Percentiles rank a stretch among this genome's conserved stretches.
Conservation (phyloP, 2,113 vertebrate species). For the Nymphicus hollandicus region DNA sequence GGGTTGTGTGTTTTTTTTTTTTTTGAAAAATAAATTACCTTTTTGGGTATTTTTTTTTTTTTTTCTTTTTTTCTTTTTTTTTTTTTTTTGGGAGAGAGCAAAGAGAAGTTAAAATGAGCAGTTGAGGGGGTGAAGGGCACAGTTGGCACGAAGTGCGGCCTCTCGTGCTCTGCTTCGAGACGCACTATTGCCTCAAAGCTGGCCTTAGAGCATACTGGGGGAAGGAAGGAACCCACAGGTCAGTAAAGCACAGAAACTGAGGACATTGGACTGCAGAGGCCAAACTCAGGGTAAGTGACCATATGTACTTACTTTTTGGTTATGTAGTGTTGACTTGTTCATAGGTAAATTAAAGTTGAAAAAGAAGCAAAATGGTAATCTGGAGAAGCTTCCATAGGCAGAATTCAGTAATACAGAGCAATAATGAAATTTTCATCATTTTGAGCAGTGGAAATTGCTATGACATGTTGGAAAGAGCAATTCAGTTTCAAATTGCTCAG, state of each 20-base stretch:
- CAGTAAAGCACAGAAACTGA: constrained; percentile 71
- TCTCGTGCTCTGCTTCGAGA: constrained; percentile 75
- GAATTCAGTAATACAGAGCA: not conserved
- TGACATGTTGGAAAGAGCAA: not conserved
- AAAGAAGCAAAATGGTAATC: not conserved
- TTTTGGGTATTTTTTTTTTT: too few relatives aligned
- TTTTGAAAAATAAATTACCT: too few relatives aligned
- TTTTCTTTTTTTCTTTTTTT: constrained; percentile 48
- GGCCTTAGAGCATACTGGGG: constrained; percentile 58
- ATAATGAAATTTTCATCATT: not conserved
- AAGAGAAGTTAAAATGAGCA: constrained; percentile 87
- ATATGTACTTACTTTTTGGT: not conserved
- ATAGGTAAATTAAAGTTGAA: not conserved
- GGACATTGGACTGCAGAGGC: constrained; percentile 87
- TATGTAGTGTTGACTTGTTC: not conserved
- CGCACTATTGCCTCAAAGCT: constrained; percentile 65
- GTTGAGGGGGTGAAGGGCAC: constrained; percentile 79
- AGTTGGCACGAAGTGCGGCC: constrained; percentile 87
- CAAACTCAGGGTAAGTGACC: constrained; percentile 84
- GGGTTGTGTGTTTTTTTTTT: too few relatives aligned
- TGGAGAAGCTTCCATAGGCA: not conserved
- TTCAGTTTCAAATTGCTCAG: not conserved
- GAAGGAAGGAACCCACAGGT: constrained; percentile 66
- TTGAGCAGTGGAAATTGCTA: not conserved
- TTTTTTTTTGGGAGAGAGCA: constrained; percentile 69